A percentile compares a stretch with the other conserved stretches of the same genome.
phyloP scores from a whole-genome alignment of 1,140 invertebrate species.

The Drosophila parabipectinata region DNA sequence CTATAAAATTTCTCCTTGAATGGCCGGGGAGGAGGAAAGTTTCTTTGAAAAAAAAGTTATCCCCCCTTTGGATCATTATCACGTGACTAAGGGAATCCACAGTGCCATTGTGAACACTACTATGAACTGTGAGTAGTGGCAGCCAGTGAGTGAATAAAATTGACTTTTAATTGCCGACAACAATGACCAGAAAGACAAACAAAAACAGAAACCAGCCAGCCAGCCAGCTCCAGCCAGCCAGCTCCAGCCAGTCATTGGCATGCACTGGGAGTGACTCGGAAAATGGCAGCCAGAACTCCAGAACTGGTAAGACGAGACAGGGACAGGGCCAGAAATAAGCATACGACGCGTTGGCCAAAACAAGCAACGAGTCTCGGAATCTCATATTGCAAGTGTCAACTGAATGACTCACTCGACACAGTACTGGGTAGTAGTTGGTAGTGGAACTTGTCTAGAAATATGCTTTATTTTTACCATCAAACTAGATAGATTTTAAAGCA shows the following conservation, averaged over 20 bases:
- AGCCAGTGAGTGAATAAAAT: constrained; percentile 56
- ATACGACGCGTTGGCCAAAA: neutral
- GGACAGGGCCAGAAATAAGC: constrained; percentile 6
- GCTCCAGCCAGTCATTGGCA: constrained; percentile 44
- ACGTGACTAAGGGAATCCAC: constrained; percentile 41
- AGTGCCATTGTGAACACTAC: constrained; percentile 16
- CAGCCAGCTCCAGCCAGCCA: constrained; percentile 18
- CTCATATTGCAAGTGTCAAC: constrained; percentile 39
- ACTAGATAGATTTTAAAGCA: too few relatives aligned
- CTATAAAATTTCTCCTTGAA: constrained; percentile 25
- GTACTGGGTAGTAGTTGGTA: constrained; percentile 33
- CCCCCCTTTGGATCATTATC: constrained; percentile 25
- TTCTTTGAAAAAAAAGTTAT: constrained; percentile 8
- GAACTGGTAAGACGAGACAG: constrained; percentile 10
- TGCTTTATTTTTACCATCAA: too few relatives aligned
- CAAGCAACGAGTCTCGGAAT: neutral
- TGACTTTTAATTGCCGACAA: constrained; percentile 72
- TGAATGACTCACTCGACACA: constrained; percentile 49
- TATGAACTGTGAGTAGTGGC: constrained; percentile 8
- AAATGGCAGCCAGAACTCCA: neutral
- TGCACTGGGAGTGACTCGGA: constrained; percentile 37
- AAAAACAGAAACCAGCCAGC: constrained; percentile 21
- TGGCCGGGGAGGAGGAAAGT: constrained; percentile 5
- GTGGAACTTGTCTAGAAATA: constrained; percentile 1
- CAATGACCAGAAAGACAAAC: constrained; percentile 38